These are phyloP conservation scores for Cebidichthys violaceus DNA, from an alignment of 2,113 vertebrate species.

Conservation along the genomic window DNA sequence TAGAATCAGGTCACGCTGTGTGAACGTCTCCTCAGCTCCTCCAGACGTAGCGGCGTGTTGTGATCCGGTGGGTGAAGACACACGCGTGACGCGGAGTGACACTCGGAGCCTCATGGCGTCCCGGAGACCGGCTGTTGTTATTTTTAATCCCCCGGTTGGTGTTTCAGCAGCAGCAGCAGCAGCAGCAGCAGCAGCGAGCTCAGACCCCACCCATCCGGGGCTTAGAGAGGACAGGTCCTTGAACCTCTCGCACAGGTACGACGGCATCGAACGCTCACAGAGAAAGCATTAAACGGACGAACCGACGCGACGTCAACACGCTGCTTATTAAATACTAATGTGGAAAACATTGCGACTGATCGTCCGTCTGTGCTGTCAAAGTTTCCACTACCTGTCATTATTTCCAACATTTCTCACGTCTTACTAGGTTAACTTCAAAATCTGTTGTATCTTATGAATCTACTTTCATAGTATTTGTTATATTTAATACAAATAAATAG, in stretches of 20 bases:
- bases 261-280: neutral
- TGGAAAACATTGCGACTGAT: slow-evolving; percentile 33
- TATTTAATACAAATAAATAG: neutral
- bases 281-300: neutral
- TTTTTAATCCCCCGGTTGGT: slow-evolving; percentile 84
- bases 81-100: slow-evolving; percentile 53
- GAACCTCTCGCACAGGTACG: slow-evolving; percentile 49
- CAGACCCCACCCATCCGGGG: slow-evolving; percentile 53
- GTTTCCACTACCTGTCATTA: neutral
- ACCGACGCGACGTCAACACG: neutral
- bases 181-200: slow-evolving; percentile 58
- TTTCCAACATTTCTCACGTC: neutral
- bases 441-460: neutral
- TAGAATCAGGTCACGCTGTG: no score
- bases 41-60: no score
- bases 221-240: slow-evolving; percentile 37
- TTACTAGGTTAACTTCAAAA: neutral
- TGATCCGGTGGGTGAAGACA: slow-evolving; percentile 23
- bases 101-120: slow-evolving; percentile 75
- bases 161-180: slow-evolving; percentile 73
- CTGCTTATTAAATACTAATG: slow-evolving; percentile 62
- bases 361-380: slow-evolving; percentile 2
- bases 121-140: slow-evolving; percentile 85
- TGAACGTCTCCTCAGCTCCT: no score
- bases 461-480: neutral